Conservation (phyloP, 1,140 invertebrate genomes). For the Drosophila mayri region DNA sequence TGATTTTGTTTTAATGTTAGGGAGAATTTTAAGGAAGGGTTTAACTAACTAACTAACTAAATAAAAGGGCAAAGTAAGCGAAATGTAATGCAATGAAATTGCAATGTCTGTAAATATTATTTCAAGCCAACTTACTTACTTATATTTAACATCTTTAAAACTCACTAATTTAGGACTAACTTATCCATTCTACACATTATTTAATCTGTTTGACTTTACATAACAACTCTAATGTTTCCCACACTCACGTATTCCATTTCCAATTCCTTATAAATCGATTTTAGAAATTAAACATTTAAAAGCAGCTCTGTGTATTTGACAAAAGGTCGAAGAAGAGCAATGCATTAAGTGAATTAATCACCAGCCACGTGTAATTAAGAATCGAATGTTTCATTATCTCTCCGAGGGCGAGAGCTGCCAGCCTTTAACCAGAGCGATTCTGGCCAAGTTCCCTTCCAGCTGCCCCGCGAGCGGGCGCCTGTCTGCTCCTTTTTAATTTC, state of each 20-base stretch:
- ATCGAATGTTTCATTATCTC: slow-evolving; percentile 53
- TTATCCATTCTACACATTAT: background rate
- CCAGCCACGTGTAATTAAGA: slow-evolving; percentile 40
- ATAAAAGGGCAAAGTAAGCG: background rate
- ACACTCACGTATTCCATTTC: no score
- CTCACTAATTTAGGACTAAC: background rate
- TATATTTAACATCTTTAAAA: background rate
- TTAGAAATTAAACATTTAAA: background rate
- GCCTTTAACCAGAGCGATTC: slow-evolving; percentile 2
- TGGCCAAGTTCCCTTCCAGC: slow-evolving; percentile 11
- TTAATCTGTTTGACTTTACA: background rate
- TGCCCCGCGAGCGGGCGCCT: slow-evolving; percentile 10
- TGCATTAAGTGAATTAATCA: slow-evolving; percentile 47
- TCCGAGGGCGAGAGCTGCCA: background rate
- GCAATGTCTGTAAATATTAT: background rate
- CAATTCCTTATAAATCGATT: background rate
- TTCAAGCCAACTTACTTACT: background rate
- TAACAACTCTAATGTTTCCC: background rate
- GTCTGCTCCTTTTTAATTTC: slow-evolving; percentile 57
- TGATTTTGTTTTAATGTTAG: background rate
- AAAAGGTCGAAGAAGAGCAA: background rate
- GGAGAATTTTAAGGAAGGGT: no score
- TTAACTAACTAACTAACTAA: no score
- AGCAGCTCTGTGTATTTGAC: slow-evolving; percentile 1
- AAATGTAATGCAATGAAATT: no score